phyloP scores from a whole-genome alignment of 92 coral and sea anemone genomes.

The Paragorgia papillata region DNA sequence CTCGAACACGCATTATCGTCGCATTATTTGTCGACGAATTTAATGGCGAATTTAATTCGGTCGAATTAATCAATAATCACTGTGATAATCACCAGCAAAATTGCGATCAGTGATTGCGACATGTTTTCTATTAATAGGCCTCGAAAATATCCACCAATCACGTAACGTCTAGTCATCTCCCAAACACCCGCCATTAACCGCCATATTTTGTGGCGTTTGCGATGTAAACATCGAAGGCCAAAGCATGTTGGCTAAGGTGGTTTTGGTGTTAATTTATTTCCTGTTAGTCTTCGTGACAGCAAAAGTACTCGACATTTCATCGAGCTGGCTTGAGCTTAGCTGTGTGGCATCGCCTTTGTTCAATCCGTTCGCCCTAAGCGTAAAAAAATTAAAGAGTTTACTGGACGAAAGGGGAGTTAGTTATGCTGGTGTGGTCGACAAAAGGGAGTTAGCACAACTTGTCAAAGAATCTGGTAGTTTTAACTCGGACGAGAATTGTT shows the following conservation, averaged over 20 bases:
- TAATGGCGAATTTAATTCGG: no score
- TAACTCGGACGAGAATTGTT: slow-evolving; percentile 78
- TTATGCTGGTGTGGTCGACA: slow-evolving; percentile 90
- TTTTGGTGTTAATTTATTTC: slow-evolving; percentile 75
- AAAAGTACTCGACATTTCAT: slow-evolving; percentile 80
- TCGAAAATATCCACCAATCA: slow-evolving; percentile 6
- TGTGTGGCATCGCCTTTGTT: slow-evolving; percentile 89
- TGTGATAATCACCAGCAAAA: no score
- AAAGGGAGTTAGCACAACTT: slow-evolving; percentile 85
- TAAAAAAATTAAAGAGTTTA: slow-evolving; percentile 80
- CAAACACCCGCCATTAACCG: slow-evolving; percentile 31
- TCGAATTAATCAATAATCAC: no score
- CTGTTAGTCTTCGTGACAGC: slow-evolving; percentile 82
- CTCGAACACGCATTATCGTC: no score
- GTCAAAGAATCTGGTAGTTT: slow-evolving; percentile 91
- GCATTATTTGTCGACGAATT: no score
- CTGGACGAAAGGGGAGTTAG: slow-evolving; percentile 96
- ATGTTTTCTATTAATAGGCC: no score
- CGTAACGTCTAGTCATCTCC: slow-evolving; percentile 22
- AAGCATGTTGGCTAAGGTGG: slow-evolving; percentile 27
- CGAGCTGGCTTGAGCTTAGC: slow-evolving; percentile 93
- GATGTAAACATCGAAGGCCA: slow-evolving; percentile 11
- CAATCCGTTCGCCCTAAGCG: slow-evolving; percentile 94
- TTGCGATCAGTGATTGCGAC: no score
- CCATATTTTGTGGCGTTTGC: slow-evolving; percentile 1